phyloP scores from a whole-genome alignment of 2,113 vertebrate genomes.

The Triplophysa dalaica region DNA sequence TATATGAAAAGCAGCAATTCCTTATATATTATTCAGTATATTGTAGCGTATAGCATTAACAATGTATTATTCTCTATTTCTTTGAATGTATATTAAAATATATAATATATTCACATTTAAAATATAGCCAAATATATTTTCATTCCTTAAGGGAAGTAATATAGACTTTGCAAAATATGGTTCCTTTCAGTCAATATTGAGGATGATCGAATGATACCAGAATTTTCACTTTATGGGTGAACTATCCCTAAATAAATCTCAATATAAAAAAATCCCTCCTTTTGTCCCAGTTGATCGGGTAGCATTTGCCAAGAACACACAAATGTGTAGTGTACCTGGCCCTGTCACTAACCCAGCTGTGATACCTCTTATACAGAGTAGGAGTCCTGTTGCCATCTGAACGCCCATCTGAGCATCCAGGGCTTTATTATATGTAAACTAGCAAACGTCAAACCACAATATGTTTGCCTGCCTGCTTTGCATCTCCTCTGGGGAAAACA shows the following conservation, averaged over 20 bases:
- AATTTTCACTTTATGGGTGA: background rate
- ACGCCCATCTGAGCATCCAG: constrained; percentile 60
- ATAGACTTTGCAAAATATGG: no score
- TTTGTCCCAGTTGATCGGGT: background rate
- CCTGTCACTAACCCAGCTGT: constrained; percentile 55
- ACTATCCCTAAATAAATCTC: background rate
- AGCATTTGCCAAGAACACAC: constrained; percentile 7
- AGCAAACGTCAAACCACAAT: constrained; percentile 59
- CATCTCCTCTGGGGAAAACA: constrained; percentile 52
- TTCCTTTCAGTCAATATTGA: background rate
- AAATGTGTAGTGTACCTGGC: constrained; percentile 59
- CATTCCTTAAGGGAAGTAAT: no score
- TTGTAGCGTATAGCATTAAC: no score
- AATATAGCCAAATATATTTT: no score
- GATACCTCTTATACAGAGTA: constrained; percentile 37
- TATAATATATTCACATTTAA: no score
- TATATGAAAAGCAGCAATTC: no score
- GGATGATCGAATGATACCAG: background rate
- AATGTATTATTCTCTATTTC: no score
- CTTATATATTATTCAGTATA: no score
- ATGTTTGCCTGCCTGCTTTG: constrained; percentile 50
- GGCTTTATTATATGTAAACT: constrained; percentile 54
- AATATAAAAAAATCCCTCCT: background rate
- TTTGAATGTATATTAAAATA: no score
- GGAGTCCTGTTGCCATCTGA: constrained; percentile 57